Percentiles rank a stretch among this genome's conserved stretches.
phyloP scores from a whole-genome alignment of 1,140 invertebrate genomes.

The Subanguina moxae region DNA sequence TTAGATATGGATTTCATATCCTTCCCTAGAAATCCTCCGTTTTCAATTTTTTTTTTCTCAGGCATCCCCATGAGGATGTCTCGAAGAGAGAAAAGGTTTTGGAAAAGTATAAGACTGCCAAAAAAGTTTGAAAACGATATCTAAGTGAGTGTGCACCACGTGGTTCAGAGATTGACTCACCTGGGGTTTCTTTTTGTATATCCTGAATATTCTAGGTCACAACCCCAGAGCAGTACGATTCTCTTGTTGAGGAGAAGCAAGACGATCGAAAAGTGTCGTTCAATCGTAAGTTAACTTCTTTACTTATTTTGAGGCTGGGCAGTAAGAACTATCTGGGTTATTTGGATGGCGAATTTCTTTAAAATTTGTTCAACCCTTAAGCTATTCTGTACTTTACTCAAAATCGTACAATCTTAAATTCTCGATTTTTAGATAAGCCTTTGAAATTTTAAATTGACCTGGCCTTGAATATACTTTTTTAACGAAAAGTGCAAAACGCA shows the following conservation, averaged over 20 bases:
- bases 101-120: no score
- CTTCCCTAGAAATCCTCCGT: no score
- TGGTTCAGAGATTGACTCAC: no score
- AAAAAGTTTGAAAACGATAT: no score
- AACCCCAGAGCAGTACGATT: slow-evolving; percentile 33
- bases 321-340: neutral
- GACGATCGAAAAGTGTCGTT: slow-evolving; percentile 35
- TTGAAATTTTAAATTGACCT: neutral
- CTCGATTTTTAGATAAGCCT: neutral
- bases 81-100: no score
- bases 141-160: no score
- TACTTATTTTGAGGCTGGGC: neutral
- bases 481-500: no score
- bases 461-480: no score
- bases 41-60: no score
- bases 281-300: slow-evolving; percentile 39
- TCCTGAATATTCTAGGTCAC: slow-evolving; percentile 15
- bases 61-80: no score
- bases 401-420: neutral
- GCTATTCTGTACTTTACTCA: neutral
- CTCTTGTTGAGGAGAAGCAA: slow-evolving; percentile 17
- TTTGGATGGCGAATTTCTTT: no score
- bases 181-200: neutral
- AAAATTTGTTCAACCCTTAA: slow-evolving; percentile 2
- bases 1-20: no score